Conservation (phyloP, 2,888 invertebrate species). For the Lepetodrilus schrolli region DNA sequence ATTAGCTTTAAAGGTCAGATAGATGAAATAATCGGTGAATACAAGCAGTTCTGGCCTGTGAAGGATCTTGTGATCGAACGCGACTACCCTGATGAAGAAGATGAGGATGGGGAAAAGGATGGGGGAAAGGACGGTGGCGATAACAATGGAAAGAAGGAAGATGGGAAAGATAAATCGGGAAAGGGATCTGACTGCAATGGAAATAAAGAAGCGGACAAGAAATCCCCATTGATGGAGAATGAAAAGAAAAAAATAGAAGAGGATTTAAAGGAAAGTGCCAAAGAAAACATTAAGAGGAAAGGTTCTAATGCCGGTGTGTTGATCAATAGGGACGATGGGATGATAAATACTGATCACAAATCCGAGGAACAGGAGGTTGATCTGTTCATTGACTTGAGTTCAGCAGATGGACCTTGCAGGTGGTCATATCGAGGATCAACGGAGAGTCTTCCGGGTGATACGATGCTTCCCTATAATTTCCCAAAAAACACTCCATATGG, state of each 20-base stretch:
- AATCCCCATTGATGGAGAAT: neutral
- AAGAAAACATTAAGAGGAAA: neutral
- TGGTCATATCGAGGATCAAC: conserved; percentile 55
- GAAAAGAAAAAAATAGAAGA: neutral
- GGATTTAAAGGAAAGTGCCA: neutral
- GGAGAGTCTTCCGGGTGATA: conserved; percentile 47
- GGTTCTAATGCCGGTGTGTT: neutral
- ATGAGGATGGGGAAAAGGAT: conserved; percentile 44
- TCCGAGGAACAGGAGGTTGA: conserved; percentile 59
- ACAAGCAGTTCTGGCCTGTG: conserved; percentile 71
- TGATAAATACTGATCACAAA: neutral
- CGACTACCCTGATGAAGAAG: conserved; percentile 46
- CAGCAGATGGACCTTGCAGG: conserved; percentile 48
- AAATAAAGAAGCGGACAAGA: conserved; percentile 31
- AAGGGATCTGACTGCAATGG: conserved; percentile 48
- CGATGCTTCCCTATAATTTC: conserved; percentile 43
- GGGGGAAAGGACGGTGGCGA: conserved; percentile 36
- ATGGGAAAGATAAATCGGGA: conserved; percentile 37
- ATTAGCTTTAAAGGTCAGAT: conserved; percentile 72
- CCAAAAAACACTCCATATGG: conserved; percentile 16
- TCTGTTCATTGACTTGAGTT: conserved; percentile 62
- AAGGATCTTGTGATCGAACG: conserved; percentile 64
- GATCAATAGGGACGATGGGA: neutral
- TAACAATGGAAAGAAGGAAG: conserved; percentile 14
- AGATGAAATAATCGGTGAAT: conserved; percentile 68